These are phyloP conservation scores for Mobula birostris DNA, from an alignment of 2,113 vertebrate genomes.

Conservation along the genomic window DNA sequence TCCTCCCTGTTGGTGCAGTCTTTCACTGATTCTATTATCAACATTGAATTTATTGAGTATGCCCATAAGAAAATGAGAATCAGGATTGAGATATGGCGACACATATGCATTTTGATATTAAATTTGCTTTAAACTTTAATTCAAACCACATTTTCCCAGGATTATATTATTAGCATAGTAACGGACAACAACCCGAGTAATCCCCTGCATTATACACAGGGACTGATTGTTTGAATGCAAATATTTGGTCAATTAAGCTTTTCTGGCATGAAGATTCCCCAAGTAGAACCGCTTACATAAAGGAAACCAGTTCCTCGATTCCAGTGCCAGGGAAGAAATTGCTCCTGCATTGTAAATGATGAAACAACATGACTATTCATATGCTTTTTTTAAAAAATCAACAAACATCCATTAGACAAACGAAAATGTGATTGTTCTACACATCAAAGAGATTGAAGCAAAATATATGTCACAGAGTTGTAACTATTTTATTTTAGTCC, in stretches of 20 bases:
- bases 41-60: too few species aligned
- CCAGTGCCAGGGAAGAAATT: background rate
- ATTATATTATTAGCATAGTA: background rate
- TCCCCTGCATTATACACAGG: background rate
- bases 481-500: background rate
- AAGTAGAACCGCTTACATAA: background rate
- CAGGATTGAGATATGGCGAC: too few species aligned
- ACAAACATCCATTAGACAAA: background rate
- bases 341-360: background rate
- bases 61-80: too few species aligned
- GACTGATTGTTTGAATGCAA: conserved; percentile 12
- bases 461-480: background rate
- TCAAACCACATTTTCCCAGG: background rate
- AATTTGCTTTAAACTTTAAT: too few species aligned
- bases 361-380: background rate
- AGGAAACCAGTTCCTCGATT: background rate
- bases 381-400: background rate
- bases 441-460: background rate
- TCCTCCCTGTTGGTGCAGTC: too few species aligned
- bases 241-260: background rate
- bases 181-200: background rate
- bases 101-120: too few species aligned
- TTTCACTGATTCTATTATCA: too few species aligned
- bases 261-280: conserved; percentile 4
- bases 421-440: background rate